These are phyloP conservation scores for Actias luna DNA, from an alignment of 2,888 invertebrate species.

Conservation along the genomic window DNA sequence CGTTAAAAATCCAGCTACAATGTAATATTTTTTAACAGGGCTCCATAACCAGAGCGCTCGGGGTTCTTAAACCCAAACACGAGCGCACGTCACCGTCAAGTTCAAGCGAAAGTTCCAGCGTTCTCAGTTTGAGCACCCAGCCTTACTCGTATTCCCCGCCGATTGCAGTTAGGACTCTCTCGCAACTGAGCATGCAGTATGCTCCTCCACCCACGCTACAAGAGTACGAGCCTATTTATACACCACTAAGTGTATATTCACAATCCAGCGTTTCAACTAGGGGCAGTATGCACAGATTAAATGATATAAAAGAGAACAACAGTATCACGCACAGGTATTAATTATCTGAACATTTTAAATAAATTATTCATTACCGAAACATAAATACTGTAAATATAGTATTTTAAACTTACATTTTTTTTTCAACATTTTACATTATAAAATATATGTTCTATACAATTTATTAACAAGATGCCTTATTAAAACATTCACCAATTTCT, in stretches of 20 bases:
- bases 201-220: slow-evolving; percentile 82
- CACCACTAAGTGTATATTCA: slow-evolving; percentile 72
- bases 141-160: slow-evolving; percentile 77
- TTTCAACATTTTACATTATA: too few species aligned
- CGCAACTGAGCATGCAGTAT: slow-evolving; percentile 82
- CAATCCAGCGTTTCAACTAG: slow-evolving; percentile 74
- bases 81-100: slow-evolving; percentile 86
- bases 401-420: too few species aligned
- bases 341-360: neutral
- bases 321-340: slow-evolving; percentile 68
- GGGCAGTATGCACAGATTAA: slow-evolving; percentile 73
- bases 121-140: slow-evolving; percentile 76
- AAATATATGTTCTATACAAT: too few species aligned
- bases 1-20: too few species aligned
- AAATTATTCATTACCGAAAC: neutral
- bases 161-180: slow-evolving; percentile 80
- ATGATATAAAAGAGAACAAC: slow-evolving; percentile 67
- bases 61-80: slow-evolving; percentile 83
- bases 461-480: too few species aligned
- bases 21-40: slow-evolving; percentile 77
- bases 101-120: slow-evolving; percentile 84
- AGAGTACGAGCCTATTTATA: slow-evolving; percentile 76
- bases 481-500: too few species aligned
- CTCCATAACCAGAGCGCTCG: slow-evolving; percentile 87
- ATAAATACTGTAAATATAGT: too few species aligned